phyloP scores from a whole-genome alignment of 2,888 invertebrate genomes.

The Leucania comma region DNA sequence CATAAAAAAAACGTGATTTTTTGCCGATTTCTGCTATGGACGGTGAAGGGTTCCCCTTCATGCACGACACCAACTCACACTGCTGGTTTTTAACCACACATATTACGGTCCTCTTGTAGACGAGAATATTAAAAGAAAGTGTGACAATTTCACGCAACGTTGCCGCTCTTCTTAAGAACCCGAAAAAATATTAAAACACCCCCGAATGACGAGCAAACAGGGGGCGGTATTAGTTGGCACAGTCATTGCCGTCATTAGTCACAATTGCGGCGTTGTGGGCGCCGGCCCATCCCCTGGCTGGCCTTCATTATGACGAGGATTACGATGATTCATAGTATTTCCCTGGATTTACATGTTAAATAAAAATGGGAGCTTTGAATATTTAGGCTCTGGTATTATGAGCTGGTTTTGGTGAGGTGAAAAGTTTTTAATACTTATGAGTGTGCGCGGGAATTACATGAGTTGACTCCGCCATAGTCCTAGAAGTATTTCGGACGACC shows the following conservation, averaged over 20 bases:
- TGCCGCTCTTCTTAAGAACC: neutral
- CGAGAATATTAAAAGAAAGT: too few species aligned
- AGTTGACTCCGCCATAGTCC: too few species aligned
- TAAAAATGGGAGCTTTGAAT: slow-evolving; percentile 18
- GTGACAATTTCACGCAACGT: neutral
- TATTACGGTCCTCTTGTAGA: too few species aligned
- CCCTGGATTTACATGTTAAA: slow-evolving; percentile 30
- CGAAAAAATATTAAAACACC: neutral
- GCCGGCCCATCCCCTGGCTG: slow-evolving; percentile 33
- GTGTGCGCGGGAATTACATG: too few species aligned
- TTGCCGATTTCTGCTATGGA: too few species aligned
- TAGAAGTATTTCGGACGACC: too few species aligned
- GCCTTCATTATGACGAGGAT: slow-evolving; percentile 37
- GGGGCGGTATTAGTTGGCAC: slow-evolving; percentile 18
- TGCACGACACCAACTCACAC: too few species aligned
- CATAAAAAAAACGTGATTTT: too few species aligned
- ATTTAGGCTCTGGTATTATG: slow-evolving; percentile 12
- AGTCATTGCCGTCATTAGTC: slow-evolving; percentile 51
- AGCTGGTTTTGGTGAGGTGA: neutral
- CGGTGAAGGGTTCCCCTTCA: too few species aligned
- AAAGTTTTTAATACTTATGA: too few species aligned
- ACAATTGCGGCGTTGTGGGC: slow-evolving; percentile 28
- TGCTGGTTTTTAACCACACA: too few species aligned
- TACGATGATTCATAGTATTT: slow-evolving; percentile 47
- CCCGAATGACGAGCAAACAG: slow-evolving; percentile 23